Evolutionary conservation across 2,797 vertebrate genomes (phyloP).

Genomic region (Sebastes minor): DNA sequence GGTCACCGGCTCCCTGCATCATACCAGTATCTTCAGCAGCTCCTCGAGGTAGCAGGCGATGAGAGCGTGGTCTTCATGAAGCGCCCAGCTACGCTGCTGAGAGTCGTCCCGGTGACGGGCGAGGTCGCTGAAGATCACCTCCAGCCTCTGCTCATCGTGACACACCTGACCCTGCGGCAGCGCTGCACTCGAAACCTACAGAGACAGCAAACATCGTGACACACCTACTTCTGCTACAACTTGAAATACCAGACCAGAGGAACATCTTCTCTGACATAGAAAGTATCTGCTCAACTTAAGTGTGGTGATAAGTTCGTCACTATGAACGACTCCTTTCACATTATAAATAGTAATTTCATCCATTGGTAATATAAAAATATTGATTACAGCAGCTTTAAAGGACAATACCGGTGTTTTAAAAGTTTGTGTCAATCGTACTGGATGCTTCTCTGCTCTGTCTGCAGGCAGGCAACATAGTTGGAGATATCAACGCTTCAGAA

Average conservation of each 20-base stretch:
- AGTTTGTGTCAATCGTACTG: not conserved
- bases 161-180: constrained; percentile 95
- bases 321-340: not conserved
- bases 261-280: not conserved
- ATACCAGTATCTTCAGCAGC: constrained; percentile 95
- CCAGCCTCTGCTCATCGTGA: constrained; percentile 94
- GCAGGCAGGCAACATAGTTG: not conserved
- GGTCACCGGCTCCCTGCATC: not conserved
- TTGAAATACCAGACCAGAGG: constrained; percentile 10
- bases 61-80: constrained; percentile 93
- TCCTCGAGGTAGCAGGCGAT: constrained; percentile 97
- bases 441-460: not conserved
- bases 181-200: constrained; percentile 85
- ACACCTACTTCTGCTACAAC: not conserved
- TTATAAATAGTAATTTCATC: not conserved
- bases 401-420: not conserved
- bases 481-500: not conserved
- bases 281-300: not conserved
- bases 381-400: not conserved
- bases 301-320: accelerated
- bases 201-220: not conserved
- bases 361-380: not conserved
- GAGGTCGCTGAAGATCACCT: constrained; percentile 95
- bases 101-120: constrained; percentile 92
- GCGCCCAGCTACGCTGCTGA: constrained; percentile 98